Conservation (phyloP, 2,888 invertebrate genomes). For the Dinocampus coccinellae region DNA sequence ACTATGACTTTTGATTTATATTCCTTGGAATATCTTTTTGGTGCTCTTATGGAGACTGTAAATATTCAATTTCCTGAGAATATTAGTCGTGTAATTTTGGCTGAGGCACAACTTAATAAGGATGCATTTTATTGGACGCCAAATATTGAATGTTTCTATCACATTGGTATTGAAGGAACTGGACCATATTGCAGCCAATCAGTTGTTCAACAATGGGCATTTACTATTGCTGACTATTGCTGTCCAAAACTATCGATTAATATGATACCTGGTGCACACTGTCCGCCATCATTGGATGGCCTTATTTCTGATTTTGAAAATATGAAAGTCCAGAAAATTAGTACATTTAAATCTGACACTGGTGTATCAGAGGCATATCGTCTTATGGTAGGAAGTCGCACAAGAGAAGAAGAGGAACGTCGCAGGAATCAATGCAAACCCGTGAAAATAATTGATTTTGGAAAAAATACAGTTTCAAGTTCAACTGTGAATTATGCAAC, state of each 20-base stretch:
- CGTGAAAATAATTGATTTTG: constrained; percentile 48
- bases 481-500: not conserved
- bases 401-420: constrained; percentile 44
- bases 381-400: constrained; percentile 47
- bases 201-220: constrained; percentile 62
- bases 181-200: constrained; percentile 58
- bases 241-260: constrained; percentile 52
- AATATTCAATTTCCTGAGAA: constrained; percentile 25
- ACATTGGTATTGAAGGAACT: constrained; percentile 46
- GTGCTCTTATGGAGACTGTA: constrained; percentile 9
- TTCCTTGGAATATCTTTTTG: constrained; percentile 36
- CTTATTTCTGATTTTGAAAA: not conserved
- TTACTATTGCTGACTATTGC: constrained; percentile 64
- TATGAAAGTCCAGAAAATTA: constrained; percentile 13
- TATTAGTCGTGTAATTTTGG: constrained; percentile 46
- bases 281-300: constrained; percentile 65
- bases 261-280: constrained; percentile 56
- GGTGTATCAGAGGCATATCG: constrained; percentile 42
- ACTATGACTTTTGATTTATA: constrained; percentile 37
- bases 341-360: not conserved
- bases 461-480: not conserved
- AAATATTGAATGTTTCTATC: constrained; percentile 64
- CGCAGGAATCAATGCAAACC: constrained; percentile 39
- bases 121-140: constrained; percentile 61
- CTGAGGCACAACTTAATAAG: constrained; percentile 63